A percentile compares a stretch with the other conserved stretches of the same genome.
These are phyloP conservation scores for Probosciger aterrimus DNA, from an alignment of 2,113 vertebrate genomes.

Conservation along the genomic window DNA sequence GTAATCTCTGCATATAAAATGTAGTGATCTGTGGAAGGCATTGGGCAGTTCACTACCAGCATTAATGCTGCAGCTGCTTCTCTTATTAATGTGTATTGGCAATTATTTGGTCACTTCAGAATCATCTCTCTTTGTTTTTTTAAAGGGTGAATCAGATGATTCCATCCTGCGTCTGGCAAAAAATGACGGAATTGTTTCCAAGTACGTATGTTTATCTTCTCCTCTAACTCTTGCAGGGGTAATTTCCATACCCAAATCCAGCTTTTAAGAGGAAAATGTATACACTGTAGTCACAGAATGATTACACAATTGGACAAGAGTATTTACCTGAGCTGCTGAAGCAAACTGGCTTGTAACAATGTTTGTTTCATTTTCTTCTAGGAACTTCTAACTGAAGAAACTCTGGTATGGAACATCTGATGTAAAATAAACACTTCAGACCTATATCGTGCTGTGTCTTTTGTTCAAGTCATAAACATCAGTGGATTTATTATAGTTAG, in stretches of 20 bases:
- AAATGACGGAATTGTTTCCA: constrained; percentile 85
- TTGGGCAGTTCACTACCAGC: not conserved
- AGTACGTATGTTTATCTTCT: constrained; percentile 73
- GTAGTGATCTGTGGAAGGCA: not conserved
- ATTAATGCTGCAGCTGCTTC: not conserved
- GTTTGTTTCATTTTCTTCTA: constrained; percentile 51
- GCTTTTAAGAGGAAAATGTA: not conserved
- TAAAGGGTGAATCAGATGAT: constrained; percentile 90
- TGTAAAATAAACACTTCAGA: constrained; percentile 77
- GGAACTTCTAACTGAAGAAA: constrained; percentile 76
- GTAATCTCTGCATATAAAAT: not conserved
- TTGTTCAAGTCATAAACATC: not conserved
- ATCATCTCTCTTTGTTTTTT: not conserved
- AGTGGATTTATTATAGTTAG: not conserved
- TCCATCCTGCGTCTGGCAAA: constrained; percentile 92
- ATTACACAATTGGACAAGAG: not conserved
- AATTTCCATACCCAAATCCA: not conserved
- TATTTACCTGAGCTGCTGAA: not conserved
- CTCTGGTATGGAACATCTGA: constrained; percentile 19
- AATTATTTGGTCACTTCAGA: not conserved
- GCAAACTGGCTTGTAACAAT: not conserved
- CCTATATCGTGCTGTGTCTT: not conserved
- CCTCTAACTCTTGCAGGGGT: not conserved
- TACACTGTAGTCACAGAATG: not conserved
- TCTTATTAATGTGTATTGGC: not conserved